A percentile compares a stretch with the other conserved stretches of the same genome.
These are phyloP conservation scores for Thripadectes ignobilis DNA, from an alignment of 2,797 vertebrate genomes.

Conservation along the genomic window DNA sequence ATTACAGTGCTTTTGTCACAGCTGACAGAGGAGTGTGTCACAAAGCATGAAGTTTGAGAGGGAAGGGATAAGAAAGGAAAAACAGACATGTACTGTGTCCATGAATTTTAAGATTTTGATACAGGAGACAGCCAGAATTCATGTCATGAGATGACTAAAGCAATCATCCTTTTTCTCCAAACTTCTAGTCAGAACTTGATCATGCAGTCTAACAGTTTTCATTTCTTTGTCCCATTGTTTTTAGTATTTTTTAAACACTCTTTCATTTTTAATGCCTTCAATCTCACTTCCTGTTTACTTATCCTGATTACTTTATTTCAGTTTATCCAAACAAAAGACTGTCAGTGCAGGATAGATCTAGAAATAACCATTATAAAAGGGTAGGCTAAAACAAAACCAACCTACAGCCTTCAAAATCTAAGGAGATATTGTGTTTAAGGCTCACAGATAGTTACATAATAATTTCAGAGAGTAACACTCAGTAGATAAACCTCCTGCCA, in stretches of 20 bases:
- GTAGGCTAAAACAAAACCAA: not conserved
- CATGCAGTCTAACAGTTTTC: not conserved
- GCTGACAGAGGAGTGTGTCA: not conserved
- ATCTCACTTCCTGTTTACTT: not conserved
- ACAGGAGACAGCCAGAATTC: fast-evolving
- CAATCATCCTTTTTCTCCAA: not conserved
- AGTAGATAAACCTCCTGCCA: not conserved
- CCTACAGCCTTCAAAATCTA: not conserved
- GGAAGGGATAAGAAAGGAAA: not conserved
- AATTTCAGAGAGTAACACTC: not conserved
- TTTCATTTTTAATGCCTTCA: not conserved
- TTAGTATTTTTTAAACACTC: not conserved
- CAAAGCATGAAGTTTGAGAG: not conserved
- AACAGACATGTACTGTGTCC: not conserved
- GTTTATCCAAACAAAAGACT: not conserved
- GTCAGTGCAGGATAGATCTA: not conserved
- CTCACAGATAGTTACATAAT: not conserved
- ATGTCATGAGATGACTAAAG: not conserved
- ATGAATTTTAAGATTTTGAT: not conserved
- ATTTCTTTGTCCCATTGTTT: not conserved
- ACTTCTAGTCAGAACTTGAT: not conserved
- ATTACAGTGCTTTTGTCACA: not conserved
- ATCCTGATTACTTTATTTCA: not conserved
- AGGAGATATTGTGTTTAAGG: not conserved
- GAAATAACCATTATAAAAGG: not conserved